Base-by-base conservation (phyloP, 2,888 invertebrate genomes). In the Dorcus hopei region DNA sequence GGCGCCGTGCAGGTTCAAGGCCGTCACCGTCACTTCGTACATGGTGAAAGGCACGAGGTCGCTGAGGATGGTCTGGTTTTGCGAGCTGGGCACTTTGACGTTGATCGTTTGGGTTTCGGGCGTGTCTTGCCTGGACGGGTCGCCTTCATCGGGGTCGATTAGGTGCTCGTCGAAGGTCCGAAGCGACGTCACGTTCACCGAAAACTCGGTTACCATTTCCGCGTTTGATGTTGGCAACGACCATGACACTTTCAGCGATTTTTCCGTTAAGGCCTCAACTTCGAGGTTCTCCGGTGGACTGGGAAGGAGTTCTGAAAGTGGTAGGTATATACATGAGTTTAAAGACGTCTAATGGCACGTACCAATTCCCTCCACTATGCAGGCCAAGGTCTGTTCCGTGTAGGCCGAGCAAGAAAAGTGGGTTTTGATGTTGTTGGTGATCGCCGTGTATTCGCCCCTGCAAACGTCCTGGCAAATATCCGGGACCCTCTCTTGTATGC, bases 401-500 rank as follows among this genome's bases (percentile, higher is more conserved):
- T 91, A 91, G 0, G 90, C 84, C 0, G 91, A 88, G 73, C 93
- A 93, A 2, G 91, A 91, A 75, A 92, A 91, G 70, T 93, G 90
- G 0, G 91, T 91, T 76, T 89, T 89, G 59, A 93, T 87, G 70
- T 88, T 88, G 73, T 92, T 91, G 0, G 91, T 91, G 61, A 91
- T 91, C 1, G 90, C 87, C 0, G 91, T 91, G 77, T 92, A 93
- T 74, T 92, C 91, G 26, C 93, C 93, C 1, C 90, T 81, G 72
- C 93, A 93, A 64, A 93, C 90, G 65, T 92, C 91, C 72, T 91
- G 91, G 73, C 93, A 93, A 66, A 92, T 86, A 74, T 91, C 91
- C 0, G 93, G 93, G 16, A 93, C 89, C 57, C 87, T 83, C 73
- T 91, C 91, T 65, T 87, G 87, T 19, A 89, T 86, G 74, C 93